Base-by-base conservation (phyloP, 2,113 vertebrate genomes). In the Neodon shergylaensis region DNA sequence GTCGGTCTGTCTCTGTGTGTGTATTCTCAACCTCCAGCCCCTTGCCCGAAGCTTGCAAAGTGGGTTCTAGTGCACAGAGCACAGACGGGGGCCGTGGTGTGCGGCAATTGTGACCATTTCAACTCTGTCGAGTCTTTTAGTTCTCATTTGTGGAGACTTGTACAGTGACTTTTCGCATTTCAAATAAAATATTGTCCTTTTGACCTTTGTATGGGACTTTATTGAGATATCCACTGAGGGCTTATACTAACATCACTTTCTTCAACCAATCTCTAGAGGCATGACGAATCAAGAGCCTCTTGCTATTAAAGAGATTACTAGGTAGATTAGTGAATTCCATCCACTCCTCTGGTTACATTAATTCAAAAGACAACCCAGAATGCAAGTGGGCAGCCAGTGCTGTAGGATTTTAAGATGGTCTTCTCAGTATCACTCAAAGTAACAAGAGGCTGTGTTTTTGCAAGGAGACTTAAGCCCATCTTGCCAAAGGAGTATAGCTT, bases 301-400 rank as follows among this genome's bases (percentile, higher is more conserved):
- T 44, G 9, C 12, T 65, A 11, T 93, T 94, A 79, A 26, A 89
- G 86, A 74, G 81, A 73, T 91, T 36, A 86, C 68, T 86, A 89
- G 19, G 14, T 52, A 42, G 42, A 7, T 78, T 54, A 87, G 3
- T 28, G 13, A 72, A 52, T 86, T 54, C 19, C 58, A 24, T 77
- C 31, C 39, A 54, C 36, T 82, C 21, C 12, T 83, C 28, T 65
- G 36, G 19, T 73, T 61, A 5, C 63, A 3, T 74, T 61, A 95
- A 94, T 87, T 73, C 4, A 86, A 52, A 86, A 47, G 9, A 78
- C 24, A 93, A 12, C 28, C 28, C 70, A 58, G 76, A 66, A 91
- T 44, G 17, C 7, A 84, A 9, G 24, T 31, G 81, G 70, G 21
- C 10, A 77, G 3, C 24, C 13, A 54, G 1, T 49, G 24, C 21